Base-by-base conservation (phyloP, 2,797 vertebrate genomes). In the Syndactyla subalaris region DNA sequence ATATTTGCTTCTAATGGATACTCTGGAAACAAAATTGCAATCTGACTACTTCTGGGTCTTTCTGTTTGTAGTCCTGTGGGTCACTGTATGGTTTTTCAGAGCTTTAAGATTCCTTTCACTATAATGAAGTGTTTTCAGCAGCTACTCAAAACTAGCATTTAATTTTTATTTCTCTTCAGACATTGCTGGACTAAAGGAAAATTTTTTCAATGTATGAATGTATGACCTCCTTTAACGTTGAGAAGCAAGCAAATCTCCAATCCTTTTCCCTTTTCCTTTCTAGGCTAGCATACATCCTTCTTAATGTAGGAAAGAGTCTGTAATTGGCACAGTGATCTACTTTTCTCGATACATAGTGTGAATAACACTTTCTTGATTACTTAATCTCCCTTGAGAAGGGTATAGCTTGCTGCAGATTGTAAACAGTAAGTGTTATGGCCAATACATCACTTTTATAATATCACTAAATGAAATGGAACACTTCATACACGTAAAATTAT, bases 361-460 rank as follows among this genome's bases (percentile, higher is more conserved):
- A 92, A 73, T 93, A 92, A 93, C 9, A 2, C 85, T 80, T 88
- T 83, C 89, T 89, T 94, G 80, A 63, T 95, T 95, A 85, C 89
- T 95, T 94, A 80, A 57, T 88, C 76, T 97, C 95, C 95, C 89
- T 89, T 63, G 93, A 92, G 95, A 78, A 93, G 46, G 79, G 54
- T 93, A 91, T 91, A 91, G 89, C 89, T 92, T 92, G 71, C 82
- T 96, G 75, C 89, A 92, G 79, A 89, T 96, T 94, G 86, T 95
- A 95, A 96, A 94, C 91, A 92, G 81, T 96, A 96, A 96, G 91
- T 0, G 21, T 96, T 94, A 96, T 49, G 38, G 92, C 81, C 81
- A 96, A 87, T 92, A 72, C 72, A 96, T 96, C 91, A 96, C 66
- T 96, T 96, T 94, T 97, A 96, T 83, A 96, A 85, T 94, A 91